phyloP scores from a whole-genome alignment of 2,888 invertebrate genomes.

The Epistrophe eligans region DNA sequence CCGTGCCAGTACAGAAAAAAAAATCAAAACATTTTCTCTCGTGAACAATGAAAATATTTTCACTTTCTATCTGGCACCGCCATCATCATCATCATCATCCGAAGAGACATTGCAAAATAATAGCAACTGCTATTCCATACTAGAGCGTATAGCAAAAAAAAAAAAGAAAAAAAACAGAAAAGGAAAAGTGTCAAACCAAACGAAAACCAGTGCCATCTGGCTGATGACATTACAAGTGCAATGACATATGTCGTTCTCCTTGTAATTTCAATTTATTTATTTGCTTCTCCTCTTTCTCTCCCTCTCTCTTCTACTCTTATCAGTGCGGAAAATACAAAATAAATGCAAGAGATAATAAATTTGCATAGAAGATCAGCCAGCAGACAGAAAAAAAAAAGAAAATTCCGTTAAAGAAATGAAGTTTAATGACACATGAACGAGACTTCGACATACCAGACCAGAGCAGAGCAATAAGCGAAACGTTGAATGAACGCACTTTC shows the following conservation, averaged over 20 bases:
- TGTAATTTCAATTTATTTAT: constrained; percentile 39
- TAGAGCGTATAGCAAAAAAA: background rate
- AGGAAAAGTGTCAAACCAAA: constrained; percentile 60
- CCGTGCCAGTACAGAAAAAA: background rate
- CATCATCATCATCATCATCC: constrained; percentile 36
- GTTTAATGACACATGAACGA: constrained; percentile 59
- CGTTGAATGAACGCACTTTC: constrained; percentile 49
- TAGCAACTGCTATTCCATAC: background rate
- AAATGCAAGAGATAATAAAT: constrained; percentile 40
- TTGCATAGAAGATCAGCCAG: constrained; percentile 44
- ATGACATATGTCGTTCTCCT: constrained; percentile 53
- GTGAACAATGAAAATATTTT: constrained; percentile 72
- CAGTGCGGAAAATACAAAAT: constrained; percentile 39
- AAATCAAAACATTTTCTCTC: constrained; percentile 63
- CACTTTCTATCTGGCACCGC: constrained; percentile 75
- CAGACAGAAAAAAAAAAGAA: constrained; percentile 36
- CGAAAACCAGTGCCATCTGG: constrained; percentile 59
- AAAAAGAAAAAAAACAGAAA: constrained; percentile 24
- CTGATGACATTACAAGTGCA: constrained; percentile 68
- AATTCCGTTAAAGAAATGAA: constrained; percentile 38
- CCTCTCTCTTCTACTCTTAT: constrained; percentile 24
- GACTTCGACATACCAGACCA: background rate
- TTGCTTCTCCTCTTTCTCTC: background rate
- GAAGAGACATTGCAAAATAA: constrained; percentile 56
- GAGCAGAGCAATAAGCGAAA: constrained; percentile 5